Percentiles rank a stretch among this genome's conserved stretches.
Evolutionary conservation across 2,113 vertebrate genomes (phyloP).

Genomic region (Paramisgurnus dabryanus): DNA sequence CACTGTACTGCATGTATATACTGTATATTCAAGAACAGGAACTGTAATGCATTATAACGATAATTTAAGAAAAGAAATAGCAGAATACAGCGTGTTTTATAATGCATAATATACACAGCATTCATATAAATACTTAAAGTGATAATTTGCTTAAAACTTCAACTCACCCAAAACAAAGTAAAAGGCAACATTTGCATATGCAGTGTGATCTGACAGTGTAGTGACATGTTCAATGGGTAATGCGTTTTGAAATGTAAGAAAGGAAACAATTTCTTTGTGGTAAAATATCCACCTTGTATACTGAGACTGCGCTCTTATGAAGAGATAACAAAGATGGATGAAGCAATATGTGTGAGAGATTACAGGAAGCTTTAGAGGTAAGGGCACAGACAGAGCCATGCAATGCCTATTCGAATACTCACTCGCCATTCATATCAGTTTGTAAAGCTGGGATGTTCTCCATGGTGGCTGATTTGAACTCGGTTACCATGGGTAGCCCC

Average conservation of each 20-base stretch:
- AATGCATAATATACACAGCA: not conserved
- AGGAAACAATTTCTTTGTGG: slow-evolving; percentile 54
- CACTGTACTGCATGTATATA: not conserved
- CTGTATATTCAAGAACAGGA: not conserved
- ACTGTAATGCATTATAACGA: too few relatives aligned
- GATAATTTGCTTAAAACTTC: not conserved
- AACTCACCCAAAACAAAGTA: not conserved
- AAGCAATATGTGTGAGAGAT: slow-evolving; percentile 59
- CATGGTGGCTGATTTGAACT: slow-evolving; percentile 40
- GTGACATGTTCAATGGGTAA: slow-evolving; percentile 46
- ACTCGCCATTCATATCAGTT: slow-evolving; percentile 53
- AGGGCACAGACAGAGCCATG: slow-evolving; percentile 48
- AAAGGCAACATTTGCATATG: slow-evolving; percentile 41
- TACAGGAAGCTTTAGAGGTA: slow-evolving; percentile 52
- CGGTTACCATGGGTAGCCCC: slow-evolving; percentile 14
- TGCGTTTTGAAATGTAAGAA: slow-evolving; percentile 49
- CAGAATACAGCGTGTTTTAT: too few relatives aligned
- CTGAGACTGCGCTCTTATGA: slow-evolving; percentile 47
- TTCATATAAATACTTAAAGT: not conserved
- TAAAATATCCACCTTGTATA: slow-evolving; percentile 50
- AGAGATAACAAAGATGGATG: slow-evolving; percentile 61
- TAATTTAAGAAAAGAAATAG: too few relatives aligned
- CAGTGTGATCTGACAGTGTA: slow-evolving; percentile 36
- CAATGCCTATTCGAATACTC: slow-evolving; percentile 39
- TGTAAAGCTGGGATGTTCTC: slow-evolving; percentile 44